Conservation (phyloP, 2,113 vertebrate genomes). For the Cygnus atratus region DNA sequence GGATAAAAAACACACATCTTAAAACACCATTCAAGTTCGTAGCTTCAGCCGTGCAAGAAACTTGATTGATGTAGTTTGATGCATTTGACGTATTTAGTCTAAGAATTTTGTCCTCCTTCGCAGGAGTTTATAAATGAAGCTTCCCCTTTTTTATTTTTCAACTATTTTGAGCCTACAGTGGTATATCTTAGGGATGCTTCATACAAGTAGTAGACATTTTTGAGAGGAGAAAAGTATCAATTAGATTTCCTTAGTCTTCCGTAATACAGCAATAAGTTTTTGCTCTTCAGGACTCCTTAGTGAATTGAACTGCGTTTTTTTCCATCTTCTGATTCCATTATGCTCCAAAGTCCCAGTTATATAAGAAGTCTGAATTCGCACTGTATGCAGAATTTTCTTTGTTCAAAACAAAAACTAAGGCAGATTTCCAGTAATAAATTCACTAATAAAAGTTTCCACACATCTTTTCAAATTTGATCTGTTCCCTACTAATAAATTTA, state of each 20-base stretch:
- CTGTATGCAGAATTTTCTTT: neutral
- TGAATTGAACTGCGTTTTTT: neutral
- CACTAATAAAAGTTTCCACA: neutral
- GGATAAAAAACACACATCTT: neutral
- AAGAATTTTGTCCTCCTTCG: neutral
- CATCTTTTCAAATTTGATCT: neutral
- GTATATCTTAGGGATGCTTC: neutral
- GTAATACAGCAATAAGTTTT: neutral
- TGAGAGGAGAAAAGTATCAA: neutral
- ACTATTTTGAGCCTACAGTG: neutral
- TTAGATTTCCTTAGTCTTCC: neutral
- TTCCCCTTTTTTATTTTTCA: neutral
- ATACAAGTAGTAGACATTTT: neutral
- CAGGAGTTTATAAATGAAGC: neutral
- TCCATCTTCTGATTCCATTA: neutral
- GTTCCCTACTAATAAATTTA: neutral
- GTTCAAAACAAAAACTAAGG: neutral
- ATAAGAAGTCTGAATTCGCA: neutral
- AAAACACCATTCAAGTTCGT: neutral
- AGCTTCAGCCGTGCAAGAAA: neutral
- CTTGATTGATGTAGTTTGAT: neutral
- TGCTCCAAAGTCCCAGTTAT: neutral
- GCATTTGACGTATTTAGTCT: neutral
- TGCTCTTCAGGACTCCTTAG: neutral
- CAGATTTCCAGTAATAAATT: neutral